Evolutionary conservation across 2,888 invertebrate species (phyloP).

Genomic region (Tigriopus californicus): DNA sequence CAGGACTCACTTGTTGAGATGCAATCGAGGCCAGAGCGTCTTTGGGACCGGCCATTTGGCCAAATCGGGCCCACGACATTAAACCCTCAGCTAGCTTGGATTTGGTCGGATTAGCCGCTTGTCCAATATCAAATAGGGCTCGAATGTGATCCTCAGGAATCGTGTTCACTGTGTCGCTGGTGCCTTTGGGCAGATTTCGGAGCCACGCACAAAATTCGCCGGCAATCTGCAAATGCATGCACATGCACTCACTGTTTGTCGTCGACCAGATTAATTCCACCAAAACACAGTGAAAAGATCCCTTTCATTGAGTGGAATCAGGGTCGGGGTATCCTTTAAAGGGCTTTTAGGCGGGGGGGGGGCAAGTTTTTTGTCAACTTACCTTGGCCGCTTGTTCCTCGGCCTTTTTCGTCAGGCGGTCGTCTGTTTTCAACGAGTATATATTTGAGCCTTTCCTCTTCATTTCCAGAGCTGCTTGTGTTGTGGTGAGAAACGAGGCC

Average conservation of each 20-base stretch:
- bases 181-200: constrained; percentile 7
- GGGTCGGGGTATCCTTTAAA: too few relatives aligned
- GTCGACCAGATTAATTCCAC: too few relatives aligned
- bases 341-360: too few relatives aligned
- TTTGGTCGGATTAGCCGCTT: constrained; percentile 7
- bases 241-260: too few relatives aligned
- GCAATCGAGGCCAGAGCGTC: too few relatives aligned
- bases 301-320: too few relatives aligned
- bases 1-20: too few relatives aligned
- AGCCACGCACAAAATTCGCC: constrained; percentile 15
- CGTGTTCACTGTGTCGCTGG: constrained; percentile 5
- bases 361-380: neutral
- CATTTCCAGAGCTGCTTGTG: too few relatives aligned
- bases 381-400: constrained; percentile 2
- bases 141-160: neutral
- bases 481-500: too few relatives aligned
- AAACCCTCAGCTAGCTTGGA: constrained; percentile 12
- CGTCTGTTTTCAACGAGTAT: neutral
- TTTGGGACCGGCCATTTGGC: neutral
- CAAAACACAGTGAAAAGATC: too few relatives aligned
- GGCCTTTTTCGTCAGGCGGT: neutral
- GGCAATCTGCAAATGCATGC: constrained; percentile 4
- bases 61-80: constrained; percentile 2
- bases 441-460: too few relatives aligned
- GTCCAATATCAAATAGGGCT: constrained; percentile 10